phyloP scores from a whole-genome alignment of 2,797 vertebrate species.

The Molossus alvarezi region DNA sequence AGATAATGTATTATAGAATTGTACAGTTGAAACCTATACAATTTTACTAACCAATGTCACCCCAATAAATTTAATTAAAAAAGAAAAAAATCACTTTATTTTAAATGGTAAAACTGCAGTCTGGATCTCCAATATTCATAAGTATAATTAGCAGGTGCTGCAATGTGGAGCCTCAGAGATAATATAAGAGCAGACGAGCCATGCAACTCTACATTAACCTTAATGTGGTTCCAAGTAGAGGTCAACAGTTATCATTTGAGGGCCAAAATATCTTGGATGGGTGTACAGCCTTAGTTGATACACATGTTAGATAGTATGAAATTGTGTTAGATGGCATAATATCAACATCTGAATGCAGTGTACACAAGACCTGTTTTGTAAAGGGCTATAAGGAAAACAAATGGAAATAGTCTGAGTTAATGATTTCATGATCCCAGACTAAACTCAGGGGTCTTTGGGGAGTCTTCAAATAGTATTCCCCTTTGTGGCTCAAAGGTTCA shows the following conservation, averaged over 20 bases:
- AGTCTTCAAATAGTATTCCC: background rate
- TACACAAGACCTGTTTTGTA: background rate
- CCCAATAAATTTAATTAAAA: background rate
- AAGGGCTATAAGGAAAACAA: background rate
- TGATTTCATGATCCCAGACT: background rate
- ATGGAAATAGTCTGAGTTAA: background rate
- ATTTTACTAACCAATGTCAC: background rate
- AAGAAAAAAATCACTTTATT: background rate
- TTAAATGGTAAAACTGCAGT: background rate
- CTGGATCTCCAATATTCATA: background rate
- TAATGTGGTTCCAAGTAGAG: background rate
- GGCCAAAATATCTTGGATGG: background rate
- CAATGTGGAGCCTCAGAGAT: background rate
- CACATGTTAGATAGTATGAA: background rate
- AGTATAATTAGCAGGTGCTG: background rate
- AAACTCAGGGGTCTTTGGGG: background rate
- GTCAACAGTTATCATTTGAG: background rate
- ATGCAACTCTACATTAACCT: background rate
- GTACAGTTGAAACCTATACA: background rate
- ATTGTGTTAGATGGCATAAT: background rate
- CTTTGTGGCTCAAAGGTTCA: background rate
- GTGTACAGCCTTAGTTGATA: background rate
- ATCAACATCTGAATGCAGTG: background rate
- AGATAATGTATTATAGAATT: background rate
- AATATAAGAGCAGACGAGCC: background rate